These are phyloP conservation scores for Anguilla anguilla DNA, from an alignment of 2,797 vertebrate genomes.

Conservation along the genomic window DNA sequence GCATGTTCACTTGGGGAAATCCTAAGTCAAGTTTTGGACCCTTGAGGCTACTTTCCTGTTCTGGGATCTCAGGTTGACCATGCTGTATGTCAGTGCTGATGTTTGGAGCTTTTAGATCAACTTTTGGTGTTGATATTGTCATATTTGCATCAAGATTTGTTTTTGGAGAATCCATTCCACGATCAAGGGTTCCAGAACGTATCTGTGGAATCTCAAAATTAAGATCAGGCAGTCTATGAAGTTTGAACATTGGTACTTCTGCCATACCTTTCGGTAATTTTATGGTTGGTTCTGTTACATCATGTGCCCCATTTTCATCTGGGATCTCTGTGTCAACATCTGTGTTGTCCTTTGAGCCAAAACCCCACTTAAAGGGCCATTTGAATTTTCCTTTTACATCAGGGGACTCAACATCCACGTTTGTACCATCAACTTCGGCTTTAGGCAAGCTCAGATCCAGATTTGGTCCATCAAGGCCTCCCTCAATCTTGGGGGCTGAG, in stretches of 20 bases:
- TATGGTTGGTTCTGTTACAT: slow-evolving; percentile 39
- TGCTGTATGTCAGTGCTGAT: neutral
- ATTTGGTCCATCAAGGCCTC: slow-evolving; percentile 35
- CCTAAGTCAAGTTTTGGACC: slow-evolving; percentile 23
- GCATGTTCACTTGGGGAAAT: slow-evolving; percentile 52
- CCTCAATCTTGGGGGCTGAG: slow-evolving; percentile 39
- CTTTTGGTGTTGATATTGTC: neutral
- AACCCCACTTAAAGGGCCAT: slow-evolving; percentile 63
- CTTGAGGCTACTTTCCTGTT: slow-evolving; percentile 11
- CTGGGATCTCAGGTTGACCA: slow-evolving; percentile 14
- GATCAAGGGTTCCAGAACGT: slow-evolving; percentile 17
- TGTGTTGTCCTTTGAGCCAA: slow-evolving; percentile 34
- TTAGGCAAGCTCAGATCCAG: slow-evolving; percentile 29
- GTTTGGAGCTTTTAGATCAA: slow-evolving; percentile 18
- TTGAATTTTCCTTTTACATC: slow-evolving; percentile 56
- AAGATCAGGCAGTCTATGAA: slow-evolving; percentile 62
- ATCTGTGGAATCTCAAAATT: slow-evolving; percentile 39
- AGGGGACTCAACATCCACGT: slow-evolving; percentile 31
- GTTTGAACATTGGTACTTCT: slow-evolving; percentile 64
- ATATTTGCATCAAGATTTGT: slow-evolving; percentile 26
- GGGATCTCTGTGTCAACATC: slow-evolving; percentile 37
- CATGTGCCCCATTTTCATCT: slow-evolving; percentile 40
- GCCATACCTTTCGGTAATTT: slow-evolving; percentile 44
- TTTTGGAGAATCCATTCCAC: slow-evolving; percentile 43
- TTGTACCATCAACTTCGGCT: slow-evolving; percentile 10